These are phyloP conservation scores for Dicroscelio sp. DNA, from an alignment of 2,888 invertebrate species.

Conservation along the genomic window DNA sequence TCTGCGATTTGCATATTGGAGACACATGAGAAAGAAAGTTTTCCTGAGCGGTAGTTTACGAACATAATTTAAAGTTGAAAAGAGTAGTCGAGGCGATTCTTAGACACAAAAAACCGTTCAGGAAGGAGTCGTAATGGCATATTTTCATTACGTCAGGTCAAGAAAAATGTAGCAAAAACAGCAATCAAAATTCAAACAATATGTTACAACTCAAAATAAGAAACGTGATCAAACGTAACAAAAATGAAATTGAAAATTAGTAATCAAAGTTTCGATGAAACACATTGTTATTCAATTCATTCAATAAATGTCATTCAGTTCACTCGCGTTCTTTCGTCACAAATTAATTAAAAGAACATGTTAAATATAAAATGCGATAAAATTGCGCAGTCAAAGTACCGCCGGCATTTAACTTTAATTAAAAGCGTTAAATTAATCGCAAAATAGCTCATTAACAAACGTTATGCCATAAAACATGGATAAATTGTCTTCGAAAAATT, in stretches of 20 bases:
- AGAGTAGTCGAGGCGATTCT: conserved; percentile 70
- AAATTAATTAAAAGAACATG: no score
- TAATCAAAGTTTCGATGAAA: no score
- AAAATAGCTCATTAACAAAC: conserved; percentile 28
- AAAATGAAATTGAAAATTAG: no score
- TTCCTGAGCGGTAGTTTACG: conserved; percentile 55
- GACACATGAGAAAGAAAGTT: conserved; percentile 1
- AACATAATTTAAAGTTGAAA: conserved; percentile 22
- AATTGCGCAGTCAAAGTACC: background rate
- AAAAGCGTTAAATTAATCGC: background rate
- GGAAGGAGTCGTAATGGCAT: conserved; percentile 49
- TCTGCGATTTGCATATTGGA: conserved; percentile 1
- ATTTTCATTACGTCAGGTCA: no score
- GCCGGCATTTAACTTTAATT: background rate
- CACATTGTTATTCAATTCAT: background rate
- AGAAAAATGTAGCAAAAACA: no score
- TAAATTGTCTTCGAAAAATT: conserved; percentile 47
- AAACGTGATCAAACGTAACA: no score
- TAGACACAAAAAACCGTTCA: conserved; percentile 66
- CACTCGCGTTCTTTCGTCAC: no score
- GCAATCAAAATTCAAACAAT: no score
- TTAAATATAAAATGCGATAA: background rate
- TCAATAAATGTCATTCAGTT: no score
- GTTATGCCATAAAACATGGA: background rate
- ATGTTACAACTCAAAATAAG: no score